Evolutionary conservation across 2,888 invertebrate species (phyloP).

Genomic region (Scotopteryx bipunctaria): DNA sequence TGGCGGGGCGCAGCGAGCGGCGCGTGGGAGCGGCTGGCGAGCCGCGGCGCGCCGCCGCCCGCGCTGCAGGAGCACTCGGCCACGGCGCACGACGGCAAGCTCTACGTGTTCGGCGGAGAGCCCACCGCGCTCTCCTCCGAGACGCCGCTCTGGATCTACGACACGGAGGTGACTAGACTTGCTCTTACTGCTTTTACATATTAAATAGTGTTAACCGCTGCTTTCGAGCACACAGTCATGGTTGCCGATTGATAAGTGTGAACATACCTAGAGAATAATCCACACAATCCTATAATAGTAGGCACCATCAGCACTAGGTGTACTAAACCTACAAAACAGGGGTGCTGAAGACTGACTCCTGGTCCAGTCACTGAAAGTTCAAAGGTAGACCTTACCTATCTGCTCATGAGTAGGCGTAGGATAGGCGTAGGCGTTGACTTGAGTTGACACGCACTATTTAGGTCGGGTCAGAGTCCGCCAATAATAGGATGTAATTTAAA

Average conservation of each 20-base stretch:
- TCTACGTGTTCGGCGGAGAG: slow-evolving; percentile 95
- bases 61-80: slow-evolving; percentile 93
- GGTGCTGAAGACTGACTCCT: not conserved
- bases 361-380: no score
- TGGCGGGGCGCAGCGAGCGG: slow-evolving; percentile 84
- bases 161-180: slow-evolving; percentile 85
- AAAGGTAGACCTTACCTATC: not conserved
- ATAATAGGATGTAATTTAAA: no score
- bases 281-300: no score
- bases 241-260: no score
- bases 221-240: not conserved
- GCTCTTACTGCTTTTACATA: not conserved
- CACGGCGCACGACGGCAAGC: slow-evolving; percentile 88
- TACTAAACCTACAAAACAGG: no score
- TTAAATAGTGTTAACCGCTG: not conserved
- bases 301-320: no score
- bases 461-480: slow-evolving; percentile 1
- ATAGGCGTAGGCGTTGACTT: slow-evolving; percentile 1
- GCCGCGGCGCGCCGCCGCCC: slow-evolving; percentile 88
- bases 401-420: no score
- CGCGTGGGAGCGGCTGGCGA: slow-evolving; percentile 89
- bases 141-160: slow-evolving; percentile 93
- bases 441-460: not conserved
- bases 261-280: no score
- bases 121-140: slow-evolving; percentile 90